Evolutionary conservation across 2,888 invertebrate species (phyloP).

Genomic region (Achlya flavicornis): DNA sequence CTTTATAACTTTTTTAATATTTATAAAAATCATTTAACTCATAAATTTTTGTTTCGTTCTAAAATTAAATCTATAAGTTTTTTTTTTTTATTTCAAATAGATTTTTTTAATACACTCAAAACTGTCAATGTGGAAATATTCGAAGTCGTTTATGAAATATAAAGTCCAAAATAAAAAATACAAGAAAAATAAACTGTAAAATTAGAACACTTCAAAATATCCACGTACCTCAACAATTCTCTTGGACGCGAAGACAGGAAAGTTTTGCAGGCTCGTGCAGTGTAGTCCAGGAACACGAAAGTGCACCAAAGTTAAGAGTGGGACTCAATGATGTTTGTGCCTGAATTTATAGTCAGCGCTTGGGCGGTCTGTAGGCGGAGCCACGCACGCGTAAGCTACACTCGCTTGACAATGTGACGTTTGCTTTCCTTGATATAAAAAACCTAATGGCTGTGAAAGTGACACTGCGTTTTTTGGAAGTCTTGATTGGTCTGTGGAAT

Average conservation of each 20-base stretch:
- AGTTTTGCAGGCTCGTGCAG: constrained; percentile 47
- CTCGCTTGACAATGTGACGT: neutral
- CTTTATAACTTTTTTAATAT: no score
- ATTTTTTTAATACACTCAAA: neutral
- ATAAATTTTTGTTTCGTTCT: no score
- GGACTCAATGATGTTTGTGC: constrained; percentile 32
- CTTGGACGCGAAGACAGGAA: constrained; percentile 29
- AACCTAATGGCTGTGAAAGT: neutral
- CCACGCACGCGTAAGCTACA: constrained; percentile 68
- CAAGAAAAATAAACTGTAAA: no score
- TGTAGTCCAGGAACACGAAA: constrained; percentile 48
- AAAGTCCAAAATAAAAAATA: no score
- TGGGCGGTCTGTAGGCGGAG: constrained; percentile 74
- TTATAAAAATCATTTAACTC: no score
- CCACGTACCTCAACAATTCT: constrained; percentile 44
- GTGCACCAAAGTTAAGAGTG: constrained; percentile 68
- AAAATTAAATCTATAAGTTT: no score
- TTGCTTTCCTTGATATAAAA: neutral
- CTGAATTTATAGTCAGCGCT: constrained; percentile 66
- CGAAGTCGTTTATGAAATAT: no score
- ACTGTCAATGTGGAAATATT: no score
- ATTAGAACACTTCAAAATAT: no score
- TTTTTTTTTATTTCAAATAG: no score
- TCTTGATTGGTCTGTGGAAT: no score
- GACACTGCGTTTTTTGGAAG: no score